Evolutionary conservation across 1,140 invertebrate genomes (phyloP), one percentile per base, ranked within the genome.

Genomic region (Glossosoma conforme): DNA sequence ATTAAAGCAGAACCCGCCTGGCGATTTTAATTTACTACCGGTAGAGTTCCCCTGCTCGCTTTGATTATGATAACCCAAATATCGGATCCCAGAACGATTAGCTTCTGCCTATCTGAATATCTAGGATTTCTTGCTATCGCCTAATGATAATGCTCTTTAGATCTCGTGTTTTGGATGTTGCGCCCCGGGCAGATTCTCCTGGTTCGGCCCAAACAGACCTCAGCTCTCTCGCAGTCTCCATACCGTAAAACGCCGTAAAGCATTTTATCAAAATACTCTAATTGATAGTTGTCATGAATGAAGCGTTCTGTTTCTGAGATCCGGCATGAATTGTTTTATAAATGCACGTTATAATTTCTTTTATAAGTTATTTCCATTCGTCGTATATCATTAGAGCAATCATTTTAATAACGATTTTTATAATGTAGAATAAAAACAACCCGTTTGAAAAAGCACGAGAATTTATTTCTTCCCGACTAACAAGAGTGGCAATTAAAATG

Each of bases 261-360:
- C 54, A 52, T 56, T 56, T 47, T 52, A 52, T 52, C 41, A 53
- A 49, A 57, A 57, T 53, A 49, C 35, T 57, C 44, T 57, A 57
- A 57, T 57, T 57, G 55, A 52, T 53, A 53, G 45, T 57, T 57
- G 55, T 57, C 55, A 52, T 53, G 50, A 53, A 45, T 57, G 42
- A 52, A 57, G 44, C 45, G 55, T 41, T 51, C 30, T 56, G 40
- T 44, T 19, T 44, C 40, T 54, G 17, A 30, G 49, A 28, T 24
- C 22, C 17, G 18, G 11, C 17, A 25, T n/a, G 17, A 18, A 52
- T 45, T 43, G 48, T 52, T 56, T 56, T 52, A 49, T 56, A 56
- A 48, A 42, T 56, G 44, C 36, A 56, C 28, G 44, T 48, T 52
- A 44, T 56, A 52, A 52, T 56, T 56, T 56, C 14, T 35, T 17